phyloP scores from a whole-genome alignment of 2,888 invertebrate species.

The Cerastis leucographa region DNA sequence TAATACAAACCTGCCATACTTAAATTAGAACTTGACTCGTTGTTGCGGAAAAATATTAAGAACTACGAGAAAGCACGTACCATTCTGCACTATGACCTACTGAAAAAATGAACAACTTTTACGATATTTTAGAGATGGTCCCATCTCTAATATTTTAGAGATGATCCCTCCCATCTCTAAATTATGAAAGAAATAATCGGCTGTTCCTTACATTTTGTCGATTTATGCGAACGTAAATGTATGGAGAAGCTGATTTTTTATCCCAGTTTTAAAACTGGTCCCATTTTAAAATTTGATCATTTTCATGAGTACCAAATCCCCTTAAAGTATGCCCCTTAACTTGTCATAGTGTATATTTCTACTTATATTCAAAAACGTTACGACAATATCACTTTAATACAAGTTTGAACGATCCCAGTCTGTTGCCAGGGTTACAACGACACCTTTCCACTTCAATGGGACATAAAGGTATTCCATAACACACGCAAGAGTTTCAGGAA shows the following conservation, averaged over 20 bases:
- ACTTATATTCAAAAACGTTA: background rate
- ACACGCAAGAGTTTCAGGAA: conserved; percentile 55
- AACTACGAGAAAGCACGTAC: background rate
- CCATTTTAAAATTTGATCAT: background rate
- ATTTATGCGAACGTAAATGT: background rate
- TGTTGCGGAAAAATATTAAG: background rate
- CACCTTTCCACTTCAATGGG: conserved; percentile 6
- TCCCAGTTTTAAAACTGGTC: background rate
- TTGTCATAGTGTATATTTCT: background rate
- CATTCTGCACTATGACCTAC: background rate
- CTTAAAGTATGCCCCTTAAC: background rate
- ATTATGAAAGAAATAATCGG: background rate
- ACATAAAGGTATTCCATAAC: conserved; percentile 41
- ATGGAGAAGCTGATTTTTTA: background rate
- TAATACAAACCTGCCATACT: background rate
- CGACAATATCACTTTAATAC: background rate
- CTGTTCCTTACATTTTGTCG: background rate
- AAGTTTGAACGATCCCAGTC: conserved; percentile 17
- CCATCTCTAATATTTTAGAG: no score
- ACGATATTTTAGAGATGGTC: no score
- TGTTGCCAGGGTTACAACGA: conserved; percentile 14
- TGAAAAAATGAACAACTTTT: background rate
- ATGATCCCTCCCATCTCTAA: no score
- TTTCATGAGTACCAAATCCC: background rate
- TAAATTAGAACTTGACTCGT: background rate